These are phyloP conservation scores for Pangasius larnaudii DNA, from an alignment of 2,797 vertebrate genomes.

Conservation along the genomic window DNA sequence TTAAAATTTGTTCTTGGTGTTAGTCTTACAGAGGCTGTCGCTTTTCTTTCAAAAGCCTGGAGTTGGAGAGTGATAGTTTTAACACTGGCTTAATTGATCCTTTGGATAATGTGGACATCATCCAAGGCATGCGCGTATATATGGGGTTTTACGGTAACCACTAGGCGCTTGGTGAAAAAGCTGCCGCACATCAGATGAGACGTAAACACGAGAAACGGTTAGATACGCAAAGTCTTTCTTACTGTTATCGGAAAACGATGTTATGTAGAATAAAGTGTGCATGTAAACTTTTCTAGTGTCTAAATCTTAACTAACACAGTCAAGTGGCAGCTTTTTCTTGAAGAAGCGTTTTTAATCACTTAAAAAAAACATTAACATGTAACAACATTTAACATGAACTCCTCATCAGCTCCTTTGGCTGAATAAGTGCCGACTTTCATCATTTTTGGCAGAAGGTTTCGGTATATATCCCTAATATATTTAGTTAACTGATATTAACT, in stretches of 20 bases:
- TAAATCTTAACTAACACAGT: not conserved
- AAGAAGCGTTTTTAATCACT: not conserved
- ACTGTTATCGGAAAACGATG: not conserved
- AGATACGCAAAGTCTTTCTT: too few species aligned
- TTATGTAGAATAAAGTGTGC: not conserved
- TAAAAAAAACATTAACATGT: too few species aligned
- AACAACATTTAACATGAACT: not conserved
- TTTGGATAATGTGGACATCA: not conserved
- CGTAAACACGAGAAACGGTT: too few species aligned
- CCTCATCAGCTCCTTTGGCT: too few species aligned
- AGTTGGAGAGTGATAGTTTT: not conserved
- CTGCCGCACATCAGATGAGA: not conserved
- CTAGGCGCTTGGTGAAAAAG: not conserved
- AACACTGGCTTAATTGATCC: not conserved
- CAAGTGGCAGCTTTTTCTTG: not conserved
- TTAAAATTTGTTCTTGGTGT: not conserved
- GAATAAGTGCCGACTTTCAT: not conserved
- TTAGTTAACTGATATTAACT: not conserved
- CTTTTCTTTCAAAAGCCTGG: not conserved
- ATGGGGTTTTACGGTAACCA: not conserved
- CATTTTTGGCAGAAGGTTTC: not conserved
- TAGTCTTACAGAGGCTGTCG: not conserved
- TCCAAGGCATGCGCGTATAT: not conserved
- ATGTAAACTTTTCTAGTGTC: not conserved
- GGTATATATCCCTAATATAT: not conserved